These are phyloP conservation scores for Austrolebias charrua DNA, from an alignment of 2,797 vertebrate genomes.

Conservation along the genomic window DNA sequence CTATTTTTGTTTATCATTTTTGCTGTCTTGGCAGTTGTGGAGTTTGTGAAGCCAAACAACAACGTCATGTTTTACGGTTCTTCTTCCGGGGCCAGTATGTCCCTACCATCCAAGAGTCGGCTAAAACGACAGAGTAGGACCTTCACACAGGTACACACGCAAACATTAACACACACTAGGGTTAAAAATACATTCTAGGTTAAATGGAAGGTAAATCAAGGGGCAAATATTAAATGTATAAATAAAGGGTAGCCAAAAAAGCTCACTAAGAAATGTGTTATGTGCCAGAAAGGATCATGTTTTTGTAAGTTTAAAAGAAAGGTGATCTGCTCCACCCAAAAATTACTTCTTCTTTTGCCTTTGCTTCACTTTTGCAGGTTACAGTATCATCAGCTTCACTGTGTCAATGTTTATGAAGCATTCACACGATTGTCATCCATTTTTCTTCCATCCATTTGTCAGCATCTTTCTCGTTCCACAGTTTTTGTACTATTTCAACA, in stretches of 20 bases:
- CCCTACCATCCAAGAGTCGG: constrained; percentile 89
- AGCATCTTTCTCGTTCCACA: too few relatives aligned
- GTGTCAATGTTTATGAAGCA: too few relatives aligned
- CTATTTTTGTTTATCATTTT: not conserved
- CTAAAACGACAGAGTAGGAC: constrained; percentile 92
- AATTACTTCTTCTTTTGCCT: not conserved
- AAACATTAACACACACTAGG: not conserved
- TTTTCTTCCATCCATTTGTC: too few relatives aligned
- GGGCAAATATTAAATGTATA: not conserved
- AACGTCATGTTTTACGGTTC: constrained; percentile 91
- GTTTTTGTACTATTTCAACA: too few relatives aligned
- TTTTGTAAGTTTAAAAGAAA: not conserved
- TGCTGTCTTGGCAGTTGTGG: constrained; percentile 32
- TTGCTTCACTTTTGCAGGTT: not conserved
- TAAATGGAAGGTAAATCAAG: not conserved
- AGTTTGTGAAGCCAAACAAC: constrained; percentile 44
- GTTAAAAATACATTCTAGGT: not conserved
- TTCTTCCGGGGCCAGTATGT: constrained; percentile 87
- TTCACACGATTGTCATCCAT: too few relatives aligned
- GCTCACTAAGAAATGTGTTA: too few relatives aligned
- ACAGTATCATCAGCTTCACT: too few relatives aligned
- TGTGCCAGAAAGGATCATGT: too few relatives aligned
- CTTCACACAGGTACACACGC: constrained; percentile 81
- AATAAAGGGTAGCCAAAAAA: too few relatives aligned
- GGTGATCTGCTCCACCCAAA: not conserved